Evolutionary conservation across 1,140 invertebrate genomes (phyloP), one percentile per base, ranked within the genome.

Genomic region (Cherax quadricarinatus): DNA sequence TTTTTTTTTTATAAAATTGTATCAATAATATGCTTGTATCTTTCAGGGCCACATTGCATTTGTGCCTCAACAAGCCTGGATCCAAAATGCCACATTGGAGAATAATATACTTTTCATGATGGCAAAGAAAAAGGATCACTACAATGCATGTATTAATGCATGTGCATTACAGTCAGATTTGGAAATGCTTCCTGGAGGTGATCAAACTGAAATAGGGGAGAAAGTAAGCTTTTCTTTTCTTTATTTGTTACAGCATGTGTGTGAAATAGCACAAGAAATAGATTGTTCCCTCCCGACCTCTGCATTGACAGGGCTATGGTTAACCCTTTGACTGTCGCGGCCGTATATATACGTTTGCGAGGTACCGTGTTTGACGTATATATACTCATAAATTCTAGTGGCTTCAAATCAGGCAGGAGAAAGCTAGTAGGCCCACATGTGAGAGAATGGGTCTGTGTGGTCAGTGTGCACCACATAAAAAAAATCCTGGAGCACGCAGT

Each of bases 131-230:
- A 96, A 97, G 92, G 95, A 95, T 66, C 94, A 96, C 53, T 99
- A 99, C 95, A 96, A 97, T 92, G 96, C 96, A 92, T 97, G 99
- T 3, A 96, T 99, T 78, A 96, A 97, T 93, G 97, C 97, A 6
- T 98, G 98, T 94, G 98, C 98, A 2, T 95, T 99, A 53, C 97
- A 96, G 94, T 96, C 97, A 1, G 98, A 99, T 95, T 96, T 98
- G 84, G 97, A 98, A 75, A 98, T 98, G 95, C 95, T 99, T 51
- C 98, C 98, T 5, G 98, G 96, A 1, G 98, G 98, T 3, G 98
- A 99, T 95, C 96, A 97, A 94, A 98, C 98, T 0, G 98, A 99
- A 96, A 98, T 98, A 92, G 98, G 98, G 89, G 98, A 98, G 95
- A 98, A 98, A 95, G 95, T 94, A 18, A 57, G 57, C 7, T 84